Evolutionary conservation across 1,140 invertebrate species (phyloP), one percentile per base, ranked within the genome.

Genomic region (Oryctes rhinoceros): DNA sequence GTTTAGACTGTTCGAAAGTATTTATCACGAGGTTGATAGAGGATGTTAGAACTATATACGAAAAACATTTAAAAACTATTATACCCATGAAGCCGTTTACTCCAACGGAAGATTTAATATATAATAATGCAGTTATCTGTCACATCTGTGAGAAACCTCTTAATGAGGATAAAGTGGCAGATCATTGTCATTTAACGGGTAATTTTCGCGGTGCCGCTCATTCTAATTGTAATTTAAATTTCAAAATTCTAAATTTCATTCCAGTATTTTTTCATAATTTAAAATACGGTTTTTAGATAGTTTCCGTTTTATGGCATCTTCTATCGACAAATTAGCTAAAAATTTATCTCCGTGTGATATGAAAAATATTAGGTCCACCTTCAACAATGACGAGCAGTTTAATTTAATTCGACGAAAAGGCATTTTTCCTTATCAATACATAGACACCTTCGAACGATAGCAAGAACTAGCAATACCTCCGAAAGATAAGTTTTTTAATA

Each of bases 401-500:
- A 74, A 82, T 67, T 81, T 85, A 47, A 9, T 84, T 47, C 79
- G 53, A 13, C 81, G 79, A 53, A 85, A 86, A 78, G 83, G 85
- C 18, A 74, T 84, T 24, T 85, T 81, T 76, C 81, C 82, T 4
- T 85, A 85, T 79, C 80, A 83, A 47, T 84, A 85, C 79, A 75
- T 86, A 24, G 75, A 81, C 76, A 79, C 37, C 9, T 84, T 79
- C 37, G 77, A 81, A 11, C 83, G 81, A 78, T 78, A 86, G n/a
- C 30, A 84, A 62, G 85, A 87, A 71, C 75, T 24, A 24, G 15
- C 79, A 74, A 80, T 87, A 48, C 83, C 84, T 37, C 1, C 80
- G 11, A 83, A 82, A 80, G 62, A 82, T 1, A 9, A 9, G 4
- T 89, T 89, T 82, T 49, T 78, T 89, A 78, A 84, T 76, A 18